Evolutionary conservation across 2,888 invertebrate genomes (phyloP).

Genomic region (Halictus ligatus): DNA sequence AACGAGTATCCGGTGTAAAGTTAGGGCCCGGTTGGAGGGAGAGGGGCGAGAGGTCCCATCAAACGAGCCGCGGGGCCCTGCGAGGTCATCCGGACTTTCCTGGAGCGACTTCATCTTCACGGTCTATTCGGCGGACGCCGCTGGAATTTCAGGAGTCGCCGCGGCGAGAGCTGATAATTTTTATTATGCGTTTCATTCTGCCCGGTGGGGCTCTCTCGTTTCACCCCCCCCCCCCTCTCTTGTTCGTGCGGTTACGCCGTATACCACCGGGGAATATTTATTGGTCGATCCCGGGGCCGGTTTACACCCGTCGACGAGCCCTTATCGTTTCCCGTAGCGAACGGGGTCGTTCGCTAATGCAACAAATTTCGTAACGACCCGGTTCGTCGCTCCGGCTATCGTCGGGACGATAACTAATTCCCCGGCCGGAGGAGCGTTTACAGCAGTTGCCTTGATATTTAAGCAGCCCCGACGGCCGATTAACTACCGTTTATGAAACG

Average conservation of each 20-base stretch:
- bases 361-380: constrained; percentile 38
- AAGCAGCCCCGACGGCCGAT: constrained; percentile 23
- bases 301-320: constrained; percentile 27
- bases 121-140: constrained; percentile 58
- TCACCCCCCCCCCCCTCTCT: too few species aligned
- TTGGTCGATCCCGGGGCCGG: constrained; percentile 25
- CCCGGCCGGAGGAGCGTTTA: background rate
- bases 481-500: constrained; percentile 33
- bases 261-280: constrained; percentile 28
- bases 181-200: constrained; percentile 49
- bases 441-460: background rate
- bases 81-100: constrained; percentile 69
- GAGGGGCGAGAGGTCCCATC: constrained; percentile 63
- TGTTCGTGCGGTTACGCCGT: background rate
- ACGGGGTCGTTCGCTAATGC: constrained; percentile 37
- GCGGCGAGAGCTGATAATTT: constrained; percentile 39
- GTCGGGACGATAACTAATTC: constrained; percentile 35
- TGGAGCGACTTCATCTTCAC: constrained; percentile 73
- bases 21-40: constrained; percentile 34
- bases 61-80: constrained; percentile 75
- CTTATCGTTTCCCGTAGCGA: constrained; percentile 31
- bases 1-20: constrained; percentile 77
- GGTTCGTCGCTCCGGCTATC: constrained; percentile 13
- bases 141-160: constrained; percentile 46
- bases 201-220: background rate